Percentiles rank a stretch among this genome's conserved stretches.
These are phyloP conservation scores for Ophioderma brevispina DNA, from an alignment of 35 echinoderm and acorn worm species.

Conservation along the genomic window DNA sequence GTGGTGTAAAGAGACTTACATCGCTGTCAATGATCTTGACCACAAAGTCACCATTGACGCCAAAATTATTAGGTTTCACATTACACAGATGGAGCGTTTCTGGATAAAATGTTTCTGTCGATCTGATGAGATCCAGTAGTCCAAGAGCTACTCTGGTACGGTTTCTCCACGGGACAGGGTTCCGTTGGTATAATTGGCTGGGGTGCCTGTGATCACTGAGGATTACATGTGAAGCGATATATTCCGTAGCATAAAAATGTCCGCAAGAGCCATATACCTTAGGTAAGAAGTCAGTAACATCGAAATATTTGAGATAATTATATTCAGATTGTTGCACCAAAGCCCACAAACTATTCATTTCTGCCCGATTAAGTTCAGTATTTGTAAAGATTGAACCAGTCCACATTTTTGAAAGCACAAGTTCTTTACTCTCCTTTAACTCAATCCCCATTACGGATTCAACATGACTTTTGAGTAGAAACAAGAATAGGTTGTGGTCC, in stretches of 20 bases:
- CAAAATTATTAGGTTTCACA: conserved; percentile 74
- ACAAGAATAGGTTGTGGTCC: conserved; percentile 7
- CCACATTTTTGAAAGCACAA: conserved; percentile 37
- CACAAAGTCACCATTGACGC: conserved; percentile 39
- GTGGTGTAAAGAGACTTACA: conserved; percentile 47
- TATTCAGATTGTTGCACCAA: conserved; percentile 69
- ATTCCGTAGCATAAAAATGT: conserved; percentile 71
- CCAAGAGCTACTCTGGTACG: conserved; percentile 36
- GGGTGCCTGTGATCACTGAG: not conserved
- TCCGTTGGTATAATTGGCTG: conserved; percentile 28
- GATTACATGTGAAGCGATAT: conserved; percentile 43
- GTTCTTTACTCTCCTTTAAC: not conserved
- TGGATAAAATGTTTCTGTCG: conserved; percentile 27
- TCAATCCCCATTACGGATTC: conserved; percentile 26
- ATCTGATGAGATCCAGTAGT: conserved; percentile 43
- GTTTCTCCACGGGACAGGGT: conserved; percentile 25
- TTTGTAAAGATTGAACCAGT: not conserved
- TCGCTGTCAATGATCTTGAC: conserved; percentile 73
- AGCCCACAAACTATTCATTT: conserved; percentile 65
- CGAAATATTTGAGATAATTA: conserved; percentile 39
- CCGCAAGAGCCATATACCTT: conserved; percentile 62
- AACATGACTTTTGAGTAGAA: conserved; percentile 33
- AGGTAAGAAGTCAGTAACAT: conserved; percentile 24
- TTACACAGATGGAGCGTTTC: conserved; percentile 69
- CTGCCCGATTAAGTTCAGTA: not conserved